phyloP scores from a whole-genome alignment of 2,888 invertebrate genomes.

The Coleophora flavipennella region DNA sequence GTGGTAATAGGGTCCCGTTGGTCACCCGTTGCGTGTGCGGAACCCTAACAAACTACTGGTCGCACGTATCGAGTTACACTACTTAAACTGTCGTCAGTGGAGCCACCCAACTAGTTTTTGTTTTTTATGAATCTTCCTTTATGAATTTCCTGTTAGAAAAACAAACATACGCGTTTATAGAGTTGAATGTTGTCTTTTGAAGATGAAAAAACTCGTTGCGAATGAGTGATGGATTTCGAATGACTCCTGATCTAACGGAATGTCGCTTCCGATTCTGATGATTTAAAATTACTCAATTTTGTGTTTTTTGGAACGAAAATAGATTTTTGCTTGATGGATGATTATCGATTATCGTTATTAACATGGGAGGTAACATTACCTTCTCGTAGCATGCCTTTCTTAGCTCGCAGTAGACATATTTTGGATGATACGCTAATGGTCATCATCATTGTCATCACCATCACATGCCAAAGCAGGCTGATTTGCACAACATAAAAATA shows the following conservation, averaged over 20 bases:
- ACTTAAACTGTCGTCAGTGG: conserved; percentile 69
- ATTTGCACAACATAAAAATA: no score
- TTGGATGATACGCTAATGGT: no score
- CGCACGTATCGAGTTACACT: conserved; percentile 56
- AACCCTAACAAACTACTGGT: conserved; percentile 60
- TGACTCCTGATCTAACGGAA: conserved; percentile 51
- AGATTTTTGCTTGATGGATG: neutral
- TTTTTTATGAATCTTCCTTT: conserved; percentile 56
- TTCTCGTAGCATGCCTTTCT: no score
- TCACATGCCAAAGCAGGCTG: no score
- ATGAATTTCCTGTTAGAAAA: conserved; percentile 70
- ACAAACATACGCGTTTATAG: conserved; percentile 67
- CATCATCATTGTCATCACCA: no score
- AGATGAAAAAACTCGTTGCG: conserved; percentile 54
- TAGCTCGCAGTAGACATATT: no score
- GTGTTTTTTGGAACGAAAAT: neutral
- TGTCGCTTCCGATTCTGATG: conserved; percentile 43
- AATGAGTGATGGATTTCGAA: conserved; percentile 64
- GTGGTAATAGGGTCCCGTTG: no score
- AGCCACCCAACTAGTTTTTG: conserved; percentile 56
- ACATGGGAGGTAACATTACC: no score
- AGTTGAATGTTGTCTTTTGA: conserved; percentile 50
- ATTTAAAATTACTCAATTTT: conserved; percentile 23
- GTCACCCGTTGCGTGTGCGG: no score
- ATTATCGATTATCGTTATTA: no score